Percentiles rank a stretch among this genome's conserved stretches.
phyloP scores from a whole-genome alignment of 2,797 vertebrate genomes.

The Momotus momota region DNA sequence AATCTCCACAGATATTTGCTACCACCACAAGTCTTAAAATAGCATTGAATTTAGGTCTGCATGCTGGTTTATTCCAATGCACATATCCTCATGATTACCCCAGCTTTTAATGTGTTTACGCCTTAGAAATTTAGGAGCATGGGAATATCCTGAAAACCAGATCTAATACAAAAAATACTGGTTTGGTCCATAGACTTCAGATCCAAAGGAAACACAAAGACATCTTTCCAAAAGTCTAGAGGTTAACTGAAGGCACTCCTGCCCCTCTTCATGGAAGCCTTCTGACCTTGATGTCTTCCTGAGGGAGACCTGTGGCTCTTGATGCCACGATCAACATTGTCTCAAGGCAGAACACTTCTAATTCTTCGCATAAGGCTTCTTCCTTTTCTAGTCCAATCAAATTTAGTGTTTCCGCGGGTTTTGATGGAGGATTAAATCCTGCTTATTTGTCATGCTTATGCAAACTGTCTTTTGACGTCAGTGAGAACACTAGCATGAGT shows the following conservation, averaged over 20 bases:
- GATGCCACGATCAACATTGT: accelerated
- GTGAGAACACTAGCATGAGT: not conserved
- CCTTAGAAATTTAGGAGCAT: not conserved
- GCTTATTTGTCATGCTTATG: not conserved
- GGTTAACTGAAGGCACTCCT: not conserved
- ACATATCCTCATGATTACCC: not conserved
- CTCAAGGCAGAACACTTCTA: not conserved
- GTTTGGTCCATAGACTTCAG: not conserved
- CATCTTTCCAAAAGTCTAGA: not conserved
- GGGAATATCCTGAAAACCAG: not conserved
- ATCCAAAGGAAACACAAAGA: not conserved
- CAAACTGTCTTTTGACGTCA: not conserved
- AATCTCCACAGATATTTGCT: conserved; percentile 18
- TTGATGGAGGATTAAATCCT: not conserved
- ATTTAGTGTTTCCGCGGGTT: not conserved
- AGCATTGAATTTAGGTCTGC: not conserved
- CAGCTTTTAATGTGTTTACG: not conserved
- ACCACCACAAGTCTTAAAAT: conserved; percentile 13
- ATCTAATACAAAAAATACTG: not conserved
- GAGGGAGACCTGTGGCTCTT: not conserved
- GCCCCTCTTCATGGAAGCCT: not conserved
- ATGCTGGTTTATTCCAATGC: conserved; percentile 7
- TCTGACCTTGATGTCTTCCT: not conserved
- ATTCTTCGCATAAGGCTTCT: not conserved
- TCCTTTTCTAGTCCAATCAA: not conserved